Conservation (phyloP, 2,113 vertebrate genomes). For the Hydrolagus affinis region DNA sequence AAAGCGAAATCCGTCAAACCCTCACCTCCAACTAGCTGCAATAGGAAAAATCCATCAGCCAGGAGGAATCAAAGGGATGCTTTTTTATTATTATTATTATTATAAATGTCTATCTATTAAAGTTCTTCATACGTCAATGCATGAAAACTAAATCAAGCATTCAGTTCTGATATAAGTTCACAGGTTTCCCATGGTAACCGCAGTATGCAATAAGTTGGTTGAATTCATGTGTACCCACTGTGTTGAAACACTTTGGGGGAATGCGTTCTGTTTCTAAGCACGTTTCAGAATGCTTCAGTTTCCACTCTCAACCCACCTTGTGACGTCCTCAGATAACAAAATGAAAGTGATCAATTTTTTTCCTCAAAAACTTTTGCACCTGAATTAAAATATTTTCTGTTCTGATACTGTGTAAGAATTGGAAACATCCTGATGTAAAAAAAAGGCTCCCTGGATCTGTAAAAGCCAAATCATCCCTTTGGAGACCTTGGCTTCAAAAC, state of each 20-base stretch:
- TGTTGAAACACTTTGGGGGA: background rate
- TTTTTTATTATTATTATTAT: background rate
- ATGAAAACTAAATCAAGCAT: background rate
- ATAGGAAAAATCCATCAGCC: too few relatives aligned
- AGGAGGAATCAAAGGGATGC: too few relatives aligned
- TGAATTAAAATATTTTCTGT: background rate
- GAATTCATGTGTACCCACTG: too few relatives aligned
- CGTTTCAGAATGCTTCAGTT: background rate
- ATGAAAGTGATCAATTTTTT: background rate
- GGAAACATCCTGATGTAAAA: slow-evolving; percentile 13
- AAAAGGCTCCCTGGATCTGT: background rate
- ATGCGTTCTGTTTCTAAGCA: background rate
- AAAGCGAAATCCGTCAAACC: too few relatives aligned
- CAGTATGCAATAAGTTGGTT: background rate
- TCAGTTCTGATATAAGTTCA: background rate
- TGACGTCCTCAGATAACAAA: slow-evolving; percentile 5
- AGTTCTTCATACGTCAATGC: background rate
- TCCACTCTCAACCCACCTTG: slow-evolving; percentile 11
- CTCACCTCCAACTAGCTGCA: too few relatives aligned
- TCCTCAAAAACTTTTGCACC: background rate
- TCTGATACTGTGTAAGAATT: background rate
- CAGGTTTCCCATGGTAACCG: background rate
- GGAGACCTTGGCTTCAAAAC: background rate
- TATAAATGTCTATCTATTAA: background rate
- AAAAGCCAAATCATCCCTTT: background rate